Conservation (phyloP, 2,888 invertebrate species). For the Cheilosia urbana region DNA sequence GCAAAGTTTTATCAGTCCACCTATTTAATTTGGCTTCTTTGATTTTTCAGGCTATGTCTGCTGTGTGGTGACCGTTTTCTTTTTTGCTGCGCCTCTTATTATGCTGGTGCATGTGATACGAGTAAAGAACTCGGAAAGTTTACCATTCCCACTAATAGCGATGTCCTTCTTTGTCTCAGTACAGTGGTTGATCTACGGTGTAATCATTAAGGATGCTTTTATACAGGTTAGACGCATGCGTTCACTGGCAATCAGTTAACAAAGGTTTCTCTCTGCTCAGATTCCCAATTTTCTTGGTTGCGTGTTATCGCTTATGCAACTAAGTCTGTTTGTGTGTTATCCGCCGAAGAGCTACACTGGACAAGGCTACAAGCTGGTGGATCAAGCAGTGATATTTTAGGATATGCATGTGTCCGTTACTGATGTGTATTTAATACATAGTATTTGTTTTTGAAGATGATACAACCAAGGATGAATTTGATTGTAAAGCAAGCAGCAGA, state of each 20-base stretch:
- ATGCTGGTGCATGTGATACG: slow-evolving; percentile 92
- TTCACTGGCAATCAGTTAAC: neutral
- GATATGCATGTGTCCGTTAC: neutral
- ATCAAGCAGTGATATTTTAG: slow-evolving; percentile 79
- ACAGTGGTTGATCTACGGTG: slow-evolving; percentile 94
- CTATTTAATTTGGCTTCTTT: neutral
- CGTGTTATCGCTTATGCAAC: slow-evolving; percentile 89
- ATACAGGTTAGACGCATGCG: slow-evolving; percentile 87
- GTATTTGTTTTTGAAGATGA: slow-evolving; percentile 7
- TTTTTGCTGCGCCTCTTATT: slow-evolving; percentile 92
- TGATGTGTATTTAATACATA: neutral
- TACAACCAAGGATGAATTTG: slow-evolving; percentile 29
- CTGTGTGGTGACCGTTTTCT: slow-evolving; percentile 90
- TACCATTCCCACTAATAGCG: slow-evolving; percentile 94
- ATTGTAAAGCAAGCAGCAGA: neutral
- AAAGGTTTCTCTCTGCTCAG: slow-evolving; percentile 83
- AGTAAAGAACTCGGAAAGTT: slow-evolving; percentile 91
- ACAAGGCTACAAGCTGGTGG: slow-evolving; percentile 81
- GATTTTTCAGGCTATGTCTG: slow-evolving; percentile 86
- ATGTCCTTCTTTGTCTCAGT: slow-evolving; percentile 92
- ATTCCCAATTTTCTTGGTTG: slow-evolving; percentile 92
- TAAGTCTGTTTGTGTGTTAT: slow-evolving; percentile 88
- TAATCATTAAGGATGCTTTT: slow-evolving; percentile 90
- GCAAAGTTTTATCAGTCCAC: neutral
- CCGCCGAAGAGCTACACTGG: slow-evolving; percentile 84